A percentile compares a stretch with the other conserved stretches of the same genome.
phyloP scores from a whole-genome alignment of 2,797 vertebrate species.

The Muscicapa striata region DNA sequence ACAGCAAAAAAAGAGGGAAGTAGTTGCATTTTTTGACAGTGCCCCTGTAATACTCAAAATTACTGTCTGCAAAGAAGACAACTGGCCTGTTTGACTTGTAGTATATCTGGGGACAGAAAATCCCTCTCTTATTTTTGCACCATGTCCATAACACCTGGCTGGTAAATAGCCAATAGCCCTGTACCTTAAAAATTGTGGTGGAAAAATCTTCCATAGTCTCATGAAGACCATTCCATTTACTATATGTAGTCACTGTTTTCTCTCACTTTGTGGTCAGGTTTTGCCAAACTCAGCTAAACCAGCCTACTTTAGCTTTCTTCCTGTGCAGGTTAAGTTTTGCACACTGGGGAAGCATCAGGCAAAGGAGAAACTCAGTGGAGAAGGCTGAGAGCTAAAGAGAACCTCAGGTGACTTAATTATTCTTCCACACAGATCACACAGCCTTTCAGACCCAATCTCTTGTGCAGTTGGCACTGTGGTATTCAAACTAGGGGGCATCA shows the following conservation, averaged over 20 bases:
- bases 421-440: background rate
- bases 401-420: background rate
- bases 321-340: background rate
- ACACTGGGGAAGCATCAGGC: background rate
- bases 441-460: background rate
- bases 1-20: background rate
- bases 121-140: background rate
- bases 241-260: background rate
- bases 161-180: background rate
- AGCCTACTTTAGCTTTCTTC: background rate
- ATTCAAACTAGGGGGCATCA: background rate
- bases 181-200: background rate
- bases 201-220: background rate
- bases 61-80: background rate
- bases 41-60: background rate
- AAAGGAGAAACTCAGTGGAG: background rate
- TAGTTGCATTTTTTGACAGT: background rate
- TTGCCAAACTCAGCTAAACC: background rate
- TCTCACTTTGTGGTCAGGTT: background rate
- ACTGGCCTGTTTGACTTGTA: background rate
- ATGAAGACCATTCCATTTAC: background rate
- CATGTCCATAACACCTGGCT: background rate
- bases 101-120: background rate
- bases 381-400: background rate
- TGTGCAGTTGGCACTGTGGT: background rate